Conservation (phyloP, 2,797 vertebrate species). For the Chiloscyllium punctatum region DNA sequence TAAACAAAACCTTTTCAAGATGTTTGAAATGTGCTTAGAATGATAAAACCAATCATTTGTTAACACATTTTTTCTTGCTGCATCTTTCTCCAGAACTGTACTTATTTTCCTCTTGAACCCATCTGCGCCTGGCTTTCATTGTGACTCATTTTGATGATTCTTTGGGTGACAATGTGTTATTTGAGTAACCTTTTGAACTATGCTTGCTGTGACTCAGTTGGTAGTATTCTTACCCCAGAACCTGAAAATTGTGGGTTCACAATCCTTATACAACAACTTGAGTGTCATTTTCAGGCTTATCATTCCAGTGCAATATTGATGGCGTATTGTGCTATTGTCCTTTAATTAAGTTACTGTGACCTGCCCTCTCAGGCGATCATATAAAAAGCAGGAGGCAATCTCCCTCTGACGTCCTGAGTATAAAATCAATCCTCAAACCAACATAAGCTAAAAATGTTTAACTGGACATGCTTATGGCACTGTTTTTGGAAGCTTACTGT, state of each 20-base stretch:
- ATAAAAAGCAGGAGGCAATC: background rate
- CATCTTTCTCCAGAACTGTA: background rate
- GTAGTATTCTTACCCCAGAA: background rate
- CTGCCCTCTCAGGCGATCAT: background rate
- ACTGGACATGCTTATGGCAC: background rate
- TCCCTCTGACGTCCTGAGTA: background rate
- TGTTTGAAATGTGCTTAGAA: background rate
- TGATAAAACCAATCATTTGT: background rate
- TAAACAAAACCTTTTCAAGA: background rate
- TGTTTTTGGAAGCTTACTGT: background rate
- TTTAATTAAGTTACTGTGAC: background rate
- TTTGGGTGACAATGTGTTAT: background rate
- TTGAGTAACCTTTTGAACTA: background rate
- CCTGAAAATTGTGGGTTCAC: background rate
- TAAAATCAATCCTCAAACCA: background rate
- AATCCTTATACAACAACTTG: background rate
- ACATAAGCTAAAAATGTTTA: background rate
- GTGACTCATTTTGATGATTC: background rate
- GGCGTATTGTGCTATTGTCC: background rate
- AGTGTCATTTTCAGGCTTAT: background rate
- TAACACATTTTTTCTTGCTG: background rate
- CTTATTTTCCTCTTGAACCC: background rate
- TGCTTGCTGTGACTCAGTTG: background rate
- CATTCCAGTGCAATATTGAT: background rate
- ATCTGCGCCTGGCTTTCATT: background rate